Evolutionary conservation across 1,140 invertebrate genomes (phyloP).

Genomic region (Plodia interpunctella): DNA sequence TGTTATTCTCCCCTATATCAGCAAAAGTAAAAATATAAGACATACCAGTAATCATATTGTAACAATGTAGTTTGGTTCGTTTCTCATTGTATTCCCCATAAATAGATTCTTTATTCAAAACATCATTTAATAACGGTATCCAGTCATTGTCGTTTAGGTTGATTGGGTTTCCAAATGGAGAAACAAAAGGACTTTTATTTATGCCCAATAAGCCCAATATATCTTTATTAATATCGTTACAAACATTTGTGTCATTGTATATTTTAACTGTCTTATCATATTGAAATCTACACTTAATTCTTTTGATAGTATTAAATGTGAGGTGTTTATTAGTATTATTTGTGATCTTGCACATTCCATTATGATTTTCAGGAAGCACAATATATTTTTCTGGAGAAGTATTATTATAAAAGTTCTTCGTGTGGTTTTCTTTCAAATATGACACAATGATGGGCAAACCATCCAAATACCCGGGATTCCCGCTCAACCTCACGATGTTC

Average conservation of each 20-base stretch:
- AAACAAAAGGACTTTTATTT: slow-evolving; percentile 35
- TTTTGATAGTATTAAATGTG: slow-evolving; percentile 51
- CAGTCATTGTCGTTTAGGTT: slow-evolving; percentile 40
- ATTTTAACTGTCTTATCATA: slow-evolving; percentile 19
- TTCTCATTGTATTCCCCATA: slow-evolving; percentile 40
- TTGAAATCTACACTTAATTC: slow-evolving; percentile 42
- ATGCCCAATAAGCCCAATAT: slow-evolving; percentile 37
- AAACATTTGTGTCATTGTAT: slow-evolving; percentile 37
- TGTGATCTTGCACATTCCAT: slow-evolving; percentile 41
- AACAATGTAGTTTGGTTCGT: slow-evolving; percentile 38
- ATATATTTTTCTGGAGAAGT: slow-evolving; percentile 23
- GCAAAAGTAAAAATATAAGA: slow-evolving; percentile 42
- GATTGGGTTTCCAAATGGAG: slow-evolving; percentile 50
- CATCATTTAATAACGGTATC: slow-evolving; percentile 30
- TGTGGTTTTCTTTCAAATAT: slow-evolving; percentile 39
- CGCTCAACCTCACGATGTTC: slow-evolving; percentile 45
- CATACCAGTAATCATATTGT: slow-evolving; percentile 43
- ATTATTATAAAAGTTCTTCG: slow-evolving; percentile 47
- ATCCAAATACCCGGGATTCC: slow-evolving; percentile 50
- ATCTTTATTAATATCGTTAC: slow-evolving; percentile 38
- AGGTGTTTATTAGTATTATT: slow-evolving; percentile 35
- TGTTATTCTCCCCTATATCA: slow-evolving; percentile 22
- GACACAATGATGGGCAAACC: slow-evolving; percentile 49
- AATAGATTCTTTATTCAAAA: slow-evolving; percentile 17
- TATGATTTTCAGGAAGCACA: slow-evolving; percentile 36